Evolutionary conservation across 2,888 invertebrate species (phyloP).

Genomic region (Charanyca ferruginea): DNA sequence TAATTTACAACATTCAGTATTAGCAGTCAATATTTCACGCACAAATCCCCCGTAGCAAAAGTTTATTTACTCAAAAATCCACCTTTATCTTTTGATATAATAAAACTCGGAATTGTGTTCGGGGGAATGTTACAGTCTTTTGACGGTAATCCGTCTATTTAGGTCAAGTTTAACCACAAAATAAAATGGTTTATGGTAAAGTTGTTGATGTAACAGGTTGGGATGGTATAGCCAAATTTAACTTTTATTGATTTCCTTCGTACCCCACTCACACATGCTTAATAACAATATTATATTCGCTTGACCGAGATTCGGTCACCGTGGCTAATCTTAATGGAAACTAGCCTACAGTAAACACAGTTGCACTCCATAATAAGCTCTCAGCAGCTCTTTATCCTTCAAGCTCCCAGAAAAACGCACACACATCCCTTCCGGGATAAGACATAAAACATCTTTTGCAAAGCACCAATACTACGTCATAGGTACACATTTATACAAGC

Average conservation of each 20-base stretch:
- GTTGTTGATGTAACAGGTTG: slow-evolving; percentile 41
- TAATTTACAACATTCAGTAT: slow-evolving; percentile 19
- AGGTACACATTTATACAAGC: too few relatives aligned
- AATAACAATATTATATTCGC: too few relatives aligned
- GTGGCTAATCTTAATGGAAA: too few relatives aligned
- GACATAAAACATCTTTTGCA: too few relatives aligned
- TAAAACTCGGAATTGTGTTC: slow-evolving; percentile 52
- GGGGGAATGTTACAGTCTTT: slow-evolving; percentile 56
- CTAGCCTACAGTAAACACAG: too few relatives aligned
- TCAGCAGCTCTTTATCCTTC: too few relatives aligned
- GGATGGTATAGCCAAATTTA: slow-evolving; percentile 34
- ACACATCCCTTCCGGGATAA: too few relatives aligned
- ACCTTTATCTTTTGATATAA: slow-evolving; percentile 57
- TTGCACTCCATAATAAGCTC: too few relatives aligned
- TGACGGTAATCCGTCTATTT: slow-evolving; percentile 57
- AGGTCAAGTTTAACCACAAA: slow-evolving; percentile 58
- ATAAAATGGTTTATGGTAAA: slow-evolving; percentile 55
- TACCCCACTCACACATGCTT: slow-evolving; percentile 10
- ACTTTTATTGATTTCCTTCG: slow-evolving; percentile 48
- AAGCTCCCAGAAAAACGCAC: too few relatives aligned
- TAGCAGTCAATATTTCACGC: slow-evolving; percentile 55
- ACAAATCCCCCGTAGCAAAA: slow-evolving; percentile 55
- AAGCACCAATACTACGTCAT: too few relatives aligned
- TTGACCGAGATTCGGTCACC: too few relatives aligned
- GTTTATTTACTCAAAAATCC: slow-evolving; percentile 58